Conservation (phyloP, 2,113 vertebrate genomes). For the Vimba vimba region DNA sequence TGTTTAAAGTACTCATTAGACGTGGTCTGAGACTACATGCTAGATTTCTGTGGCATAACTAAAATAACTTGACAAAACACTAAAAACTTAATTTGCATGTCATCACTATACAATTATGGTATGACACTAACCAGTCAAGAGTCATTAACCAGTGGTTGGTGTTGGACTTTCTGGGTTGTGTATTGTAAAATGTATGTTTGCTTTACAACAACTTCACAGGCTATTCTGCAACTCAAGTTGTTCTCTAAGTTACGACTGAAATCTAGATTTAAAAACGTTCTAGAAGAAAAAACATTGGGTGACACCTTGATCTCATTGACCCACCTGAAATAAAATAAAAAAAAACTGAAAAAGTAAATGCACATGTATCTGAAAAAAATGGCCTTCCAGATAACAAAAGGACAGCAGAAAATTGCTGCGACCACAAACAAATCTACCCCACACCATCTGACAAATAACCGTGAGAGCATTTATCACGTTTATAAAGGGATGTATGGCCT, state of each 20-base stretch:
- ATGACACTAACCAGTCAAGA: neutral
- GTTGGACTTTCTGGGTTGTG: slow-evolving; percentile 1
- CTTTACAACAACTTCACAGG: neutral
- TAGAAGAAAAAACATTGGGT: neutral
- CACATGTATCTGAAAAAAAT: neutral
- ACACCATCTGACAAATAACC: neutral
- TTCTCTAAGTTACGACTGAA: neutral
- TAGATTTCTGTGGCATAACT: neutral
- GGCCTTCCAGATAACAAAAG: neutral
- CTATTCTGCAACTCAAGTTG: neutral
- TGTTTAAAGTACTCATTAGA: slow-evolving; percentile 11
- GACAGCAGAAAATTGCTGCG: neutral
- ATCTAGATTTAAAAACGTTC: neutral
- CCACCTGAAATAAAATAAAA: neutral
- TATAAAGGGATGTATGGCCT: neutral
- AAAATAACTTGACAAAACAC: neutral
- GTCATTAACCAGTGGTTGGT: neutral
- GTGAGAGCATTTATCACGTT: neutral
- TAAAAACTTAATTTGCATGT: neutral
- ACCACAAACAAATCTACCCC: neutral
- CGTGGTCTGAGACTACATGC: neutral
- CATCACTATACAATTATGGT: neutral
- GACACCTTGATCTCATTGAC: neutral
- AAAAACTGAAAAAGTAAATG: neutral
- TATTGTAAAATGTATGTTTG: neutral